Evolutionary conservation across 2,888 invertebrate genomes (phyloP).

Genomic region (Apamea anceps): DNA sequence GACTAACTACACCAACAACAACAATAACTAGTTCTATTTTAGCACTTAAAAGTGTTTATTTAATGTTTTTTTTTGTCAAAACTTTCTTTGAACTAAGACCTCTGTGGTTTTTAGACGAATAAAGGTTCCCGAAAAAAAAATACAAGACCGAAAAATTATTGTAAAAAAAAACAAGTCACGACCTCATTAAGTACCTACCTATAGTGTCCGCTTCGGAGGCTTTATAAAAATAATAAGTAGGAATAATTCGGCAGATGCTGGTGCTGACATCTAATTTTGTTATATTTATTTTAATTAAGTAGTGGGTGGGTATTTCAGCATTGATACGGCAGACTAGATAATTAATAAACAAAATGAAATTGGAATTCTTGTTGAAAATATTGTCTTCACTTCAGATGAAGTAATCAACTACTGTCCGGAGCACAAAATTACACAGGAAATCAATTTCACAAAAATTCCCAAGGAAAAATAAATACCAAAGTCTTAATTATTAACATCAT

Average conservation of each 20-base stretch:
- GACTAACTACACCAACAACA: no score
- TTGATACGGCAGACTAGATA: neutral
- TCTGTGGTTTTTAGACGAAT: neutral
- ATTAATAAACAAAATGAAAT: conserved; percentile 16
- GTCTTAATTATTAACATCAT: conserved; percentile 47
- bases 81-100: neutral
- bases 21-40: neutral
- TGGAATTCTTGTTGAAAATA: neutral
- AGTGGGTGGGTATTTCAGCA: neutral
- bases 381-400: neutral
- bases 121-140: conserved; percentile 20
- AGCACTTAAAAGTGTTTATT: neutral
- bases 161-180: conserved; percentile 14
- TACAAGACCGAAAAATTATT: conserved; percentile 3
- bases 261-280: conserved; percentile 7
- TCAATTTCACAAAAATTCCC: neutral
- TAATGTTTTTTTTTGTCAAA: neutral
- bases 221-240: conserved; percentile 34
- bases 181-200: conserved; percentile 34
- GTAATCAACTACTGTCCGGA: neutral
- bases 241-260: conserved; percentile 30
- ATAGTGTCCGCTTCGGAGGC: conserved; percentile 4
- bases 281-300: neutral
- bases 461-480: conserved; percentile 16
- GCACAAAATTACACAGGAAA: conserved; percentile 12